phyloP scores from a whole-genome alignment of 2,113 vertebrate genomes.

The Clupea harengus region DNA sequence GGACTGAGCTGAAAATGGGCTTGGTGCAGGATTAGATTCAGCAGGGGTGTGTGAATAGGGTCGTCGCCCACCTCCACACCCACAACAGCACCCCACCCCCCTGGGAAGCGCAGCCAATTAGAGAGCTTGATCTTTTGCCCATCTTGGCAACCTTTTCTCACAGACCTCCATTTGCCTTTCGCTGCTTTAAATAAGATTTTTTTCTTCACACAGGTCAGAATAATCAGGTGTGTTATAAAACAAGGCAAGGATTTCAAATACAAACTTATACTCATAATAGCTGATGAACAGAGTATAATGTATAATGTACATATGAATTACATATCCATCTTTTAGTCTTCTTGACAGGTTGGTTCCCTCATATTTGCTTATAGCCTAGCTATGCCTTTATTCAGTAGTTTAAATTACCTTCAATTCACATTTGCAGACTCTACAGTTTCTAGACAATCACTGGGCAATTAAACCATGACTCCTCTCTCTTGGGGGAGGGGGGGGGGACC shows the following conservation, averaged over 20 bases:
- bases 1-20: constrained; percentile 56
- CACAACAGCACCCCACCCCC: constrained; percentile 32
- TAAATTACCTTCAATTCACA: neutral
- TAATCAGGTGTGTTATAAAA: no score
- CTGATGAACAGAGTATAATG: neutral
- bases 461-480: neutral
- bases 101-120: constrained; percentile 54
- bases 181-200: neutral
- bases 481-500: neutral
- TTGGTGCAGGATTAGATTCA: constrained; percentile 72
- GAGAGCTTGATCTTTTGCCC: constrained; percentile 44
- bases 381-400: neutral
- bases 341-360: neutral
- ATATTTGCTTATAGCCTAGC: neutral
- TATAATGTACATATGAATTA: no score
- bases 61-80: constrained; percentile 27
- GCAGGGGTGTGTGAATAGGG: constrained; percentile 61
- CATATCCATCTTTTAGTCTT: neutral
- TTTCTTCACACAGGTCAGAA: neutral
- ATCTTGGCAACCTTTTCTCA: constrained; percentile 45
- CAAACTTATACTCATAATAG: neutral
- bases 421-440: neutral
- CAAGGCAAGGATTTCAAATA: neutral
- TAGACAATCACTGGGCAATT: neutral
- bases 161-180: constrained; percentile 30